Evolutionary conservation across 2,797 vertebrate genomes (phyloP).

Genomic region (Natrix natrix): DNA sequence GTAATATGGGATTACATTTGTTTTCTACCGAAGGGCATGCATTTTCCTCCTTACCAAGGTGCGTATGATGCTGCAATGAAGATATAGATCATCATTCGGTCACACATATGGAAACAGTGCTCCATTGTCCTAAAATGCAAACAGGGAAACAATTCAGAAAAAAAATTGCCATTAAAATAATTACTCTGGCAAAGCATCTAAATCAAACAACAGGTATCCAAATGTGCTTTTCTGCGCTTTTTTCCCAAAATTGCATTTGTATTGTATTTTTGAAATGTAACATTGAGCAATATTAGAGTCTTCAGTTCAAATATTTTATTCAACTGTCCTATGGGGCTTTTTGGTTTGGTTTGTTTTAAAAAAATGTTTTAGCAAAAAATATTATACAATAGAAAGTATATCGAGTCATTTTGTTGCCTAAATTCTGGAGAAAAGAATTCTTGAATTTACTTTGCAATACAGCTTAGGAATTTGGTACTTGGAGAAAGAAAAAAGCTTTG

Average conservation of each 20-base stretch:
- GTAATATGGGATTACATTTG: neutral
- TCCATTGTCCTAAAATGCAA: slow-evolving; percentile 81
- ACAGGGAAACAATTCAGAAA: slow-evolving; percentile 14
- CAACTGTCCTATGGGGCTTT: neutral
- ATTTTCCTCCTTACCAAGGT: slow-evolving; percentile 84
- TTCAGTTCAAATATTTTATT: neutral
- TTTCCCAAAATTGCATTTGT: neutral
- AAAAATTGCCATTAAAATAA: neutral
- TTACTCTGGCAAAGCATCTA: neutral
- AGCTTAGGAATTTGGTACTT: neutral
- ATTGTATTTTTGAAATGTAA: neutral
- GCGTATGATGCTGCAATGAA: slow-evolving; percentile 98
- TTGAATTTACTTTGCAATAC: neutral
- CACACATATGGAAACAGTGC: slow-evolving; percentile 98
- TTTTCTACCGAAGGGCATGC: neutral
- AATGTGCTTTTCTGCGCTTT: neutral
- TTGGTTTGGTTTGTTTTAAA: neutral
- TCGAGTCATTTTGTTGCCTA: neutral
- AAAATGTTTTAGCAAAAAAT: neutral
- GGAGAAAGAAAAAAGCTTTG: neutral
- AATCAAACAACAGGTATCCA: neutral
- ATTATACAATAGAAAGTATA: neutral
- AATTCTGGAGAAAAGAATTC: neutral
- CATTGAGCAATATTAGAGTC: neutral
- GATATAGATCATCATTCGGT: slow-evolving; percentile 96